phyloP scores from a whole-genome alignment of 2,113 vertebrate genomes.

The Turdus rufiventris region DNA sequence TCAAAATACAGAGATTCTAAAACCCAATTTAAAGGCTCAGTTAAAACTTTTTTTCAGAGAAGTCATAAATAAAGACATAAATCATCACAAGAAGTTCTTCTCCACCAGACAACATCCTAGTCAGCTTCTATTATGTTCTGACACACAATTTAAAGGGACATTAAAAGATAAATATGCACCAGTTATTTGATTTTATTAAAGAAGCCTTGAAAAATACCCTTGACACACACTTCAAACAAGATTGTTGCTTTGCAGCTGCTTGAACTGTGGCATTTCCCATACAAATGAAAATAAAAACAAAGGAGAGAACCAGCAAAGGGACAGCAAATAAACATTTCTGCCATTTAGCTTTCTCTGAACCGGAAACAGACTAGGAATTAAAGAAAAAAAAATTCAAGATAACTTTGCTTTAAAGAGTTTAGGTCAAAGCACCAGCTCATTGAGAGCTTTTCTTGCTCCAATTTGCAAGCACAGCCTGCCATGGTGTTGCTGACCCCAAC shows the following conservation, averaged over 20 bases:
- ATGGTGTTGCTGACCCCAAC: fast-evolving
- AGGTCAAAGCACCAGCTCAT: neutral
- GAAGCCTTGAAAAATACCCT: neutral
- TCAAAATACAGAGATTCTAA: neutral
- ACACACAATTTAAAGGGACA: neutral
- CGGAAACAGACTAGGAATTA: neutral
- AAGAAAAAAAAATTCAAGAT: neutral
- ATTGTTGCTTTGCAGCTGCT: neutral
- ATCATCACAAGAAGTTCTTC: neutral
- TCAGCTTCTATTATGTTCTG: neutral
- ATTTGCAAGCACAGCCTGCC: neutral
- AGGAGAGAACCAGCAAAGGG: neutral
- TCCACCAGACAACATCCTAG: neutral
- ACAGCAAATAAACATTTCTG: neutral
- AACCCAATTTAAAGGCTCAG: neutral
- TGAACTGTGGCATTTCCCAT: neutral
- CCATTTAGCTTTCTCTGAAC: neutral
- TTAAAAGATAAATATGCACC: neutral
- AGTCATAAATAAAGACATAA: neutral
- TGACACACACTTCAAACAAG: neutral
- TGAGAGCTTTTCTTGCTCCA: neutral
- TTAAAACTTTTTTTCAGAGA: neutral
- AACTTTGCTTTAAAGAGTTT: neutral
- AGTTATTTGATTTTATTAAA: neutral
- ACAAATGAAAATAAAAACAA: neutral